Percentiles rank a stretch among this genome's conserved stretches.
phyloP scores from a whole-genome alignment of 2,888 invertebrate genomes.

The Phasia obesa region DNA sequence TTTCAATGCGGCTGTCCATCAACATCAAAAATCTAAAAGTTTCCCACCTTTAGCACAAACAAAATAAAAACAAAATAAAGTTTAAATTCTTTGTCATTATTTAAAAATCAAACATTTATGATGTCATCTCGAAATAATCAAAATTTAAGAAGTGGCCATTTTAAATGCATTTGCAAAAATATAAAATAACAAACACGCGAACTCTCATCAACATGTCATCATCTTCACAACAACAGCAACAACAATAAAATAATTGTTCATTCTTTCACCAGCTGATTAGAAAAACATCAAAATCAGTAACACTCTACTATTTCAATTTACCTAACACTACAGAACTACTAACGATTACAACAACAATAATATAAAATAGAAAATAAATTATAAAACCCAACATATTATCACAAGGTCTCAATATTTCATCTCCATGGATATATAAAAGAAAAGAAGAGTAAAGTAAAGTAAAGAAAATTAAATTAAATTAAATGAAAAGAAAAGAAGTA shows the following conservation, averaged over 20 bases:
- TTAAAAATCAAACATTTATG: constrained; percentile 43
- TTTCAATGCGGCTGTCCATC: constrained; percentile 41
- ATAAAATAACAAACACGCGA: constrained; percentile 57
- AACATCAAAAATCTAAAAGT: constrained; percentile 25
- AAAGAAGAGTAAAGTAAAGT: too few relatives aligned
- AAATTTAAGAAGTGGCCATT: constrained; percentile 52
- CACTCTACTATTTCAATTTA: constrained; percentile 36
- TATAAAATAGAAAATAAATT: constrained; percentile 6
- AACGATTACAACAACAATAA: constrained; percentile 5
- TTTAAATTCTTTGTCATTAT: constrained; percentile 38
- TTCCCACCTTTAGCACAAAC: constrained; percentile 63
- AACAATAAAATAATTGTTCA: constrained; percentile 29
- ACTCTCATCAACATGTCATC: constrained; percentile 65
- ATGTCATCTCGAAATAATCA: constrained; percentile 23
- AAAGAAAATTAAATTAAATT: neutral
- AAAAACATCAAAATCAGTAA: constrained; percentile 31
- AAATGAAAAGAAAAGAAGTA: neutral
- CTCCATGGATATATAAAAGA: constrained; percentile 21
- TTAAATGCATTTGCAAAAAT: constrained; percentile 67
- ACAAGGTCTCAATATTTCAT: constrained; percentile 22
- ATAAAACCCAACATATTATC: constrained; percentile 23
- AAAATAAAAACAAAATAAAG: constrained; percentile 26
- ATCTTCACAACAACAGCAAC: constrained; percentile 51
- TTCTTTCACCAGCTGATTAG: constrained; percentile 57
- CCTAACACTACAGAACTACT: constrained; percentile 46